Conservation (phyloP, 2,888 invertebrate species). For the Coecobrya sp. region DNA sequence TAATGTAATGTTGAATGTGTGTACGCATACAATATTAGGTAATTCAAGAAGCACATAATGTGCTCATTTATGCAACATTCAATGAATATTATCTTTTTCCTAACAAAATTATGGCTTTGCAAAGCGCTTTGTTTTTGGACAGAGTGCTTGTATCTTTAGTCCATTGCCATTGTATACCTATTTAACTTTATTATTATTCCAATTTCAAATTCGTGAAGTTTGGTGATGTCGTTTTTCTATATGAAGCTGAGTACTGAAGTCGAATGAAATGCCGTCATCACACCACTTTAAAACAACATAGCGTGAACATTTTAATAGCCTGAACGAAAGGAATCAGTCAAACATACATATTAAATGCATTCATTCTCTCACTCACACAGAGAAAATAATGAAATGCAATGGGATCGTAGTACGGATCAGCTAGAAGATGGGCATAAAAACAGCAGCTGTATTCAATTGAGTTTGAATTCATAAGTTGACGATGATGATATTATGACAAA, state of each 20-base stretch:
- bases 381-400: slow-evolving; percentile 53
- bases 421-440: slow-evolving; percentile 31
- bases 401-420: slow-evolving; percentile 15
- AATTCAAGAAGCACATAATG: slow-evolving; percentile 66
- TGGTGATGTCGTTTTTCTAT: not conserved
- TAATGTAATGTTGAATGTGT: slow-evolving; percentile 50
- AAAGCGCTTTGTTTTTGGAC: slow-evolving; percentile 39
- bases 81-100: slow-evolving; percentile 69
- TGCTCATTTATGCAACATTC: slow-evolving; percentile 66
- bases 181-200: slow-evolving; percentile 61
- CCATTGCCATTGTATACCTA: slow-evolving; percentile 63
- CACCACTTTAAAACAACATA: slow-evolving; percentile 77
- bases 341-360: slow-evolving; percentile 48
- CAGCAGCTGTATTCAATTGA: slow-evolving; percentile 64
- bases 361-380: slow-evolving; percentile 3
- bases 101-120: slow-evolving; percentile 34
- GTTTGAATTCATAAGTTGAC: slow-evolving; percentile 33
- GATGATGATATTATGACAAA: not conserved
- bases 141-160: slow-evolving; percentile 35
- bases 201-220: slow-evolving; percentile 60
- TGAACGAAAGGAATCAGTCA: slow-evolving; percentile 71
- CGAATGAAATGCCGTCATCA: slow-evolving; percentile 73
- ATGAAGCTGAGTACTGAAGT: slow-evolving; percentile 5
- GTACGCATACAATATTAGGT: slow-evolving; percentile 68
- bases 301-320: slow-evolving; percentile 78